Evolutionary conservation across 2,888 invertebrate species (phyloP).

Genomic region (Oscheius sp.): DNA sequence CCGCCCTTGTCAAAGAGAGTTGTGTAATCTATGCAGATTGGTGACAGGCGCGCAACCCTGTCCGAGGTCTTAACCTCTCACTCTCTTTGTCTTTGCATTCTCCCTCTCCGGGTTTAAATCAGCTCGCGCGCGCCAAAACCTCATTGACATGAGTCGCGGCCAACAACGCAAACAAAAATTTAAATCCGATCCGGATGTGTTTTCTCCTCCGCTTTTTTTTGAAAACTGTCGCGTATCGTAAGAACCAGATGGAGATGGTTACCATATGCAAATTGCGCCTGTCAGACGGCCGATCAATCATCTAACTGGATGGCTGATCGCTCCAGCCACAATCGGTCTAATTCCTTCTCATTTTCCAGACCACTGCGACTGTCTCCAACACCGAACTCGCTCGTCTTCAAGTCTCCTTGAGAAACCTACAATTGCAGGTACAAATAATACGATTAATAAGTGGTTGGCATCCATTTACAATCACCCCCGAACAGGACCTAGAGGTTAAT

Average conservation of each 20-base stretch:
- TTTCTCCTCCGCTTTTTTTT: neutral
- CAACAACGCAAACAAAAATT: neutral
- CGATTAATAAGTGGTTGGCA: neutral
- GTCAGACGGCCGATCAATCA: slow-evolving; percentile 26
- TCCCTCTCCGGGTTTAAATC: neutral
- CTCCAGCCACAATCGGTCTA: slow-evolving; percentile 1
- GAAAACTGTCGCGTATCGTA: neutral
- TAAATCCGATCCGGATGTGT: no score
- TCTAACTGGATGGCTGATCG: slow-evolving; percentile 1
- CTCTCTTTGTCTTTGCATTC: neutral
- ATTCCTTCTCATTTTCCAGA: slow-evolving; percentile 29
- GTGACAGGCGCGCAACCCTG: slow-evolving; percentile 20
- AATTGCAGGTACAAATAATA: slow-evolving; percentile 49
- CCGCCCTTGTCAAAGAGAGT: slow-evolving; percentile 22
- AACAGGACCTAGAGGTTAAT: neutral
- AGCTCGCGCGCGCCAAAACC: neutral
- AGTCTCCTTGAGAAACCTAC: slow-evolving; percentile 60
- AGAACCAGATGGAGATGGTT: slow-evolving; percentile 26
- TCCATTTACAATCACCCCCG: neutral
- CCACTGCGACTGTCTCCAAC: slow-evolving; percentile 32
- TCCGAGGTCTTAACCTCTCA: neutral
- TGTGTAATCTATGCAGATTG: slow-evolving; percentile 31
- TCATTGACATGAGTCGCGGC: neutral
- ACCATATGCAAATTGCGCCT: slow-evolving; percentile 27
- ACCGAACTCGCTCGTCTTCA: slow-evolving; percentile 64